Conservation (phyloP, 2,888 invertebrate genomes). For the Hyppa rectilinea region DNA sequence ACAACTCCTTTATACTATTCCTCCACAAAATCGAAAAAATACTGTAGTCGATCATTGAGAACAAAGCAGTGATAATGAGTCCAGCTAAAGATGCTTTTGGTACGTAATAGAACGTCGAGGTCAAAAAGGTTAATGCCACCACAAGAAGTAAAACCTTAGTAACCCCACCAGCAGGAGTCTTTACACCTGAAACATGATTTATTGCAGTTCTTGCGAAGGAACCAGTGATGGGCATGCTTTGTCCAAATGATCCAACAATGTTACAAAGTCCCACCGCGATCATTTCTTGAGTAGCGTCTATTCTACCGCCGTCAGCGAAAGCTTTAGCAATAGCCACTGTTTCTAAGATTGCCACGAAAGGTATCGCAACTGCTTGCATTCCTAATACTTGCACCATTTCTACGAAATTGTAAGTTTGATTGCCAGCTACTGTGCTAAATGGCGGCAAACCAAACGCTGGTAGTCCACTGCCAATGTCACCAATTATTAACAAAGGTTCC, state of each 20-base stretch:
- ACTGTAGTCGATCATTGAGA: conserved; percentile 95
- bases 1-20: conserved; percentile 92
- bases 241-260: conserved; percentile 95
- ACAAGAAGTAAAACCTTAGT: conserved; percentile 94
- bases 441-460: conserved; percentile 93
- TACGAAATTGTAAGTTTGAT: conserved; percentile 91
- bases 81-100: conserved; percentile 96
- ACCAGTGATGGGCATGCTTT: conserved; percentile 96
- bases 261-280: conserved; percentile 96
- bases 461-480: conserved; percentile 92
- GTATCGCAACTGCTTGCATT: conserved; percentile 91
- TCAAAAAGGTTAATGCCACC: conserved; percentile 94
- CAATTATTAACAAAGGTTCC: conserved; percentile 92
- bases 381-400: conserved; percentile 92
- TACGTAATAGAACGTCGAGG: conserved; percentile 95
- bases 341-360: conserved; percentile 93
- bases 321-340: conserved; percentile 94
- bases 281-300: conserved; percentile 98
- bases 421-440: conserved; percentile 91
- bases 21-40: conserved; percentile 92
- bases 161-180: conserved; percentile 95
- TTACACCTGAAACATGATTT: conserved; percentile 97
- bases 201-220: conserved; percentile 97
- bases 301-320: conserved; percentile 93
- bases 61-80: conserved; percentile 97